Evolutionary conservation across 1,140 invertebrate species (phyloP).

Genomic region (Chionoecetes opilio): DNA sequence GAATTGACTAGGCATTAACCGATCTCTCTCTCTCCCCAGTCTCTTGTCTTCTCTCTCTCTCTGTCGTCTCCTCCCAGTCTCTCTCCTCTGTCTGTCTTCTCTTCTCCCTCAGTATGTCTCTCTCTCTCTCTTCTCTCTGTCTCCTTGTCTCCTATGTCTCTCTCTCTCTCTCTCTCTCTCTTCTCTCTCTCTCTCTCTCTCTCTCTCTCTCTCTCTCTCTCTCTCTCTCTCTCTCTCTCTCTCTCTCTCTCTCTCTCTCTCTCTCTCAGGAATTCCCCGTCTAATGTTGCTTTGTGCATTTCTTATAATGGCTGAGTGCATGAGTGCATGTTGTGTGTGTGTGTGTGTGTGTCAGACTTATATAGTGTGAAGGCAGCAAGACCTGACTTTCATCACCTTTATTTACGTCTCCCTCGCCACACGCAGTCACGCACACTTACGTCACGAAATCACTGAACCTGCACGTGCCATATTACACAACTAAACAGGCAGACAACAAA

Average conservation of each 20-base stretch:
- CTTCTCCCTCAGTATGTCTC: background rate
- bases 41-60: background rate
- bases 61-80: background rate
- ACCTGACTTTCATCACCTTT: background rate
- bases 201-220: background rate
- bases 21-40: background rate
- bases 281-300: too few relatives aligned
- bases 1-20: background rate
- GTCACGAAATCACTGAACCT: background rate
- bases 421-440: background rate
- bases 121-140: background rate
- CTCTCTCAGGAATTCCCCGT: background rate
- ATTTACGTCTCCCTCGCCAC: background rate
- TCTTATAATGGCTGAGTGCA: background rate
- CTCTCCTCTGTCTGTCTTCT: background rate
- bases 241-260: slow-evolving; percentile 27
- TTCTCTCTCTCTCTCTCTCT: too few relatives aligned
- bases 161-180: slow-evolving; percentile 18
- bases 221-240: slow-evolving; percentile 18
- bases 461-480: background rate
- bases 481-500: background rate
- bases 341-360: background rate
- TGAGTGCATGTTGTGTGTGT: background rate
- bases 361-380: background rate
- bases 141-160: too few relatives aligned